Base-by-base conservation (phyloP, 2,113 vertebrate genomes). In the Ifrita kowaldi region DNA sequence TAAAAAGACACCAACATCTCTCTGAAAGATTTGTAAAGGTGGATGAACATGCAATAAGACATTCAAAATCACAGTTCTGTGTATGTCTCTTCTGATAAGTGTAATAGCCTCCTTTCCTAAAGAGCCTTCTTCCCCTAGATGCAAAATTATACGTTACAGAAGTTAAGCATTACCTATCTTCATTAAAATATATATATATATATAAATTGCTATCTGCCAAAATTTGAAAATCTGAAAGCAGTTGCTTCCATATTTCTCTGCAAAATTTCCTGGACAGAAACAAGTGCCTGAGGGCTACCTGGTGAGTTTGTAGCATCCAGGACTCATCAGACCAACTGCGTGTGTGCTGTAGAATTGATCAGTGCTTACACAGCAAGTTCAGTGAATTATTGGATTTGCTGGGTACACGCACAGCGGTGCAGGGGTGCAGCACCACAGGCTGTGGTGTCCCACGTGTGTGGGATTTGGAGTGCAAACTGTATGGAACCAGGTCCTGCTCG, bases 401-500 rank as follows among this genome's bases (percentile, higher is more conserved):
- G 83, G 32, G 59, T 57, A 33, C 32, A 16, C 3, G 17, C 47
- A 84, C 23, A 28, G 37, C 0, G 4, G 41, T 39, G n/a, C 59
- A 78, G 14, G 46, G 32, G 15, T 57, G 60, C 64, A 85, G 65
- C 18, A 52, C 27, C 1, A 1, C n/a, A 53, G 33, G 55, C 16
- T 89, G 52, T 13, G 35, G 13, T n/a, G 37, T 80, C 86, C 53
- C 67, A n/a, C 0, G 0, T 3, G 8, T 20, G 24, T 24, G 42
- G 33, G 28, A 30, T 92, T 69, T 70, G 50, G 50, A 65, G 55
- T 50, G 30, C 17, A 30, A 77, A 16, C 13, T 42, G 19, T 7
- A 26, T 35, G 46, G 59, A 90, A 41, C 12, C 41, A 30, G 32
- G 3, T 37, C 41, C 15, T 41, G 27, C 28, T n/a, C 1, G 1